Percentiles rank a stretch among this genome's conserved stretches.
Evolutionary conservation across 2,888 invertebrate genomes (phyloP).

Genomic region (Philonicus albiceps): DNA sequence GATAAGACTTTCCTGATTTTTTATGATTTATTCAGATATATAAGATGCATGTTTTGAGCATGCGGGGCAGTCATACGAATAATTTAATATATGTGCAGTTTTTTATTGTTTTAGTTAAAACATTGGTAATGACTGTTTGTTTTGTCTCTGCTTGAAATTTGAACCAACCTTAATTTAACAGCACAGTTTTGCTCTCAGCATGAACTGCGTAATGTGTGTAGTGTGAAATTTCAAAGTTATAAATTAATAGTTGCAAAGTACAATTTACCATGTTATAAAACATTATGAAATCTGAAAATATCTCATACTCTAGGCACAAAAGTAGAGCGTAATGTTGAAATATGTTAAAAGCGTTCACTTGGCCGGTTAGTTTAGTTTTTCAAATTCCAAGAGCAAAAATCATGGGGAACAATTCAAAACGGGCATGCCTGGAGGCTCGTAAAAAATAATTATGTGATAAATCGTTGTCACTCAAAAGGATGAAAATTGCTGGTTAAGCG

Average conservation of each 20-base stretch:
- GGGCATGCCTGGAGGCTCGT: neutral
- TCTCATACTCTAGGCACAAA: neutral
- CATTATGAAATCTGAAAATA: neutral
- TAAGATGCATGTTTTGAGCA: too few relatives aligned
- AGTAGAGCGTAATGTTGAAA: neutral
- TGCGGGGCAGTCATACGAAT: too few relatives aligned
- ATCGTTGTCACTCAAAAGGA: constrained; percentile 32
- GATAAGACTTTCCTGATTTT: too few relatives aligned
- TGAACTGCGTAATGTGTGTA: neutral
- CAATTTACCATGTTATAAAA: neutral
- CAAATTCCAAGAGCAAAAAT: neutral
- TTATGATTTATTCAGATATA: too few relatives aligned
- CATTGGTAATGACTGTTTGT: neutral
- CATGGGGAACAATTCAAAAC: neutral
- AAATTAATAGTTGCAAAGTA: neutral
- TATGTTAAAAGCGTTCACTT: neutral
- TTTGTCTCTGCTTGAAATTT: neutral
- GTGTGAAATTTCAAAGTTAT: neutral
- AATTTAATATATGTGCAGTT: neutral
- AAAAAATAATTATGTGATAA: constrained; percentile 24
- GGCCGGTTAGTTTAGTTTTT: neutral
- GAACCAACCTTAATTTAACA: neutral
- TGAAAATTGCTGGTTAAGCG: neutral
- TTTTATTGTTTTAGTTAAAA: neutral
- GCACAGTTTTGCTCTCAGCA: neutral